phyloP scores from a whole-genome alignment of 23 tunicate genomes.

The Ciona savignyi region DNA sequence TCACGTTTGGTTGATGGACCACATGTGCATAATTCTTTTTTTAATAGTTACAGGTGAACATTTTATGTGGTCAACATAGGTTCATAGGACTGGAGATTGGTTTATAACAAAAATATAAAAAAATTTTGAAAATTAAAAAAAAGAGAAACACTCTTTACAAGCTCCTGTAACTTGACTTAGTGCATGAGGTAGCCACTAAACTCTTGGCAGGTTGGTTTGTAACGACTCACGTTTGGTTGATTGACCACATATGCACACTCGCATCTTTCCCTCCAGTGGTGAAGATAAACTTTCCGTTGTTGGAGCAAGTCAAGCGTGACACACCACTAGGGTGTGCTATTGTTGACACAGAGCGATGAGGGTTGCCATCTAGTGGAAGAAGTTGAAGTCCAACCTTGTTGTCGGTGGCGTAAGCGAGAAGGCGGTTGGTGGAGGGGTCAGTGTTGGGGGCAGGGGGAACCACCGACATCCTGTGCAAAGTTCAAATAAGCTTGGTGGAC shows the following conservation, averaged over 20 bases:
- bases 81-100: too few relatives aligned
- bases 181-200: too few relatives aligned
- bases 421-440: slow-evolving; percentile 29
- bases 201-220: too few relatives aligned
- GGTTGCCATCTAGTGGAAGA: slow-evolving; percentile 92
- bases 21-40: too few relatives aligned
- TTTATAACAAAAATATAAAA: too few relatives aligned
- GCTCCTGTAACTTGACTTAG: too few relatives aligned
- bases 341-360: slow-evolving; percentile 62
- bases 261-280: slow-evolving; percentile 80
- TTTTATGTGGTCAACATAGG: too few relatives aligned
- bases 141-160: too few relatives aligned
- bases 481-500: too few relatives aligned
- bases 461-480: slow-evolving; percentile 34
- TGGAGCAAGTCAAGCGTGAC: slow-evolving; percentile 34
- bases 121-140: too few relatives aligned
- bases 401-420: slow-evolving; percentile 57
- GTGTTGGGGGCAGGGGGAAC: slow-evolving; percentile 23
- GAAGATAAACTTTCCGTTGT: slow-evolving; percentile 63
- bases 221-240: slow-evolving; percentile 31
- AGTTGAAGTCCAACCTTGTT: slow-evolving; percentile 81
- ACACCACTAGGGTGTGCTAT: slow-evolving; percentile 80
- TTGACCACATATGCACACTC: slow-evolving; percentile 81
- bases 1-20: too few relatives aligned
- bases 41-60: too few relatives aligned